Percentiles rank a stretch among this genome's conserved stretches.
These are phyloP conservation scores for Bombus soroeensis DNA, from an alignment of 1,140 invertebrate genomes.

Conservation along the genomic window DNA sequence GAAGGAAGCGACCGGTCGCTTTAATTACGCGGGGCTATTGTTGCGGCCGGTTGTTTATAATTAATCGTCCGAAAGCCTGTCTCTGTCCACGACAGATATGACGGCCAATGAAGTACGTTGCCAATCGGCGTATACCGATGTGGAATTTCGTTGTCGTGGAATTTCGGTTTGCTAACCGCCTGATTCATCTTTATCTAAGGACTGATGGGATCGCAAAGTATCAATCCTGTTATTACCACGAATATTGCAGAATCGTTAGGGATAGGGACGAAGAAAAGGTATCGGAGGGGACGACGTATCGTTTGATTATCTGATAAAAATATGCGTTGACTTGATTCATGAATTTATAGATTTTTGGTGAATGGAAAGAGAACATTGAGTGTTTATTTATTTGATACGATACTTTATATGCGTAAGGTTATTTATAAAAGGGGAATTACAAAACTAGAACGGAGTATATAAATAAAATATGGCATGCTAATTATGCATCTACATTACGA, in stretches of 20 bases:
- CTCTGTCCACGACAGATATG: slow-evolving; percentile 80
- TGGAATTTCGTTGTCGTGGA: slow-evolving; percentile 74
- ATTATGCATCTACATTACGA: background rate
- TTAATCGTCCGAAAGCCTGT: slow-evolving; percentile 78
- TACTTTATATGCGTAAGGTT: no score
- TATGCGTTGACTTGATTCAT: no score
- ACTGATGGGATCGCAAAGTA: slow-evolving; percentile 39
- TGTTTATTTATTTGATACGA: no score
- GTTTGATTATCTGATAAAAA: background rate
- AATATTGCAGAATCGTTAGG: background rate
- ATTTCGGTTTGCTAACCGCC: slow-evolving; percentile 64
- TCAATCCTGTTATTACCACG: slow-evolving; percentile 9
- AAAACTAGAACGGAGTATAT: no score
- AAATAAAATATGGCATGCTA: no score
- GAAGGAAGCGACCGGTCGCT: slow-evolving; percentile 68
- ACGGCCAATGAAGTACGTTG: slow-evolving; percentile 81
- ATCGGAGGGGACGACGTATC: background rate
- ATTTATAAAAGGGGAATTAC: no score
- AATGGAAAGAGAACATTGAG: no score
- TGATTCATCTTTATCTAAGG: slow-evolving; percentile 53
- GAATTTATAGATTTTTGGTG: no score
- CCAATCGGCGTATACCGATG: slow-evolving; percentile 71
- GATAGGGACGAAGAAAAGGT: background rate
- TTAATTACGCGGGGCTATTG: slow-evolving; percentile 78
- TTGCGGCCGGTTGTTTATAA: slow-evolving; percentile 80